These are phyloP conservation scores for Tetragnatha versicolor DNA, from an alignment of 1,140 invertebrate genomes.

Conservation along the genomic window DNA sequence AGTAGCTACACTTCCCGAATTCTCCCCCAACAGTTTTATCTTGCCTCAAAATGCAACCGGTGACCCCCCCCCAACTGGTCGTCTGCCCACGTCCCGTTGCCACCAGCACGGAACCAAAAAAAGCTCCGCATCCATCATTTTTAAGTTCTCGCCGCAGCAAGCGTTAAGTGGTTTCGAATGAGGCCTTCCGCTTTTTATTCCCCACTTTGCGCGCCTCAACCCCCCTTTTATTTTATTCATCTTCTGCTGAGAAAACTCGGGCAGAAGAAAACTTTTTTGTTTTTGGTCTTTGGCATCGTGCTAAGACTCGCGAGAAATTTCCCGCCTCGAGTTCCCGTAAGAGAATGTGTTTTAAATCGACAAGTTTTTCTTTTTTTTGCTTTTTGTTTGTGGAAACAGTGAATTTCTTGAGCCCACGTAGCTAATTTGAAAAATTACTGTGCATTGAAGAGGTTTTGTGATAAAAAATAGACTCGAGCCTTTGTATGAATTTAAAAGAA, in stretches of 20 bases:
- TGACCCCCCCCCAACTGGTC: background rate
- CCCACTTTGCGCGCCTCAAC: slow-evolving; percentile 31
- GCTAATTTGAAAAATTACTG: no score
- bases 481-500: no score
- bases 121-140: slow-evolving; percentile 27
- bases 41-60: slow-evolving; percentile 7
- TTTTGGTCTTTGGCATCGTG: background rate
- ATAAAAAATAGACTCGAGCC: no score
- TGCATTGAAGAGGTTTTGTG: no score
- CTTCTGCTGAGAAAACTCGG: slow-evolving; percentile 6
- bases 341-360: no score
- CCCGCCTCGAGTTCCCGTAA: no score
- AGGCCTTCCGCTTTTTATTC: slow-evolving; percentile 37
- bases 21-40: no score
- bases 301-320: background rate
- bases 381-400: background rate
- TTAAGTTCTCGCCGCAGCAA: slow-evolving; percentile 27
- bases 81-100: no score
- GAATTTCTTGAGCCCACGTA: no score
- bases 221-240: slow-evolving; percentile 14
- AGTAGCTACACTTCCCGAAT: background rate
- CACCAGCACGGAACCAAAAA: background rate
- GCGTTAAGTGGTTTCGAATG: slow-evolving; percentile 48
- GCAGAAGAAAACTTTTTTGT: background rate
- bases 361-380: background rate